Evolutionary conservation across 2,888 invertebrate species (phyloP).

Genomic region (Drosophila macrospina): DNA sequence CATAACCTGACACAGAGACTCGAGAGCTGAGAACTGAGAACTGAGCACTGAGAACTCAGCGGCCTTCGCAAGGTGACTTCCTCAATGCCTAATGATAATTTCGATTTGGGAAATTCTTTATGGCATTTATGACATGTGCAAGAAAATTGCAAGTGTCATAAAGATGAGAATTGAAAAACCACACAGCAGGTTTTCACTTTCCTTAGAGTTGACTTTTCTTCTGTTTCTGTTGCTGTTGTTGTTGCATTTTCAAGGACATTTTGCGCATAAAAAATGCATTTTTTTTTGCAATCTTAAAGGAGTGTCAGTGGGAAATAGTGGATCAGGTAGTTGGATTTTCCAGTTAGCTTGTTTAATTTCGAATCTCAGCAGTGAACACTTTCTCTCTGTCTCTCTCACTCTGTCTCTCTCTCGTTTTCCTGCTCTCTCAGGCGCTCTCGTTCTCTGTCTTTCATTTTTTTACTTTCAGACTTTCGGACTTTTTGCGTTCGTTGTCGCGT

Average conservation of each 20-base stretch:
- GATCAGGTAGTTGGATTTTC: conserved; percentile 45
- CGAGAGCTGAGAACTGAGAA: conserved; percentile 2
- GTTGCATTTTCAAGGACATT: conserved; percentile 80
- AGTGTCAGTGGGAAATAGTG: conserved; percentile 13
- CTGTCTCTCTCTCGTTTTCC: conserved; percentile 5
- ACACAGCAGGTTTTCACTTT: conserved; percentile 74
- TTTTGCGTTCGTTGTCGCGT: conserved; percentile 81
- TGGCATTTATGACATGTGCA: conserved; percentile 65
- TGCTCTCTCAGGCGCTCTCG: conserved; percentile 6
- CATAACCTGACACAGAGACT: conserved; percentile 62
- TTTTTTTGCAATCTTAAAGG: conserved; percentile 38
- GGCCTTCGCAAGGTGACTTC: conserved; percentile 73
- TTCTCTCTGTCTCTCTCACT: conserved; percentile 24
- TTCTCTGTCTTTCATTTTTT: conserved; percentile 43
- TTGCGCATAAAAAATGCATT: conserved; percentile 62
- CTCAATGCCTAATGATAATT: conserved; percentile 61
- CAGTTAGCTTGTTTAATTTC: conserved; percentile 20
- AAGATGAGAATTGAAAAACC: conserved; percentile 48
- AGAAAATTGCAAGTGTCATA: conserved; percentile 64
- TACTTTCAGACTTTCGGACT: conserved; percentile 55
- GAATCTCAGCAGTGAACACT: conserved; percentile 11
- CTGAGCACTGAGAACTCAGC: conserved; percentile 11
- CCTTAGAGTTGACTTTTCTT: conserved; percentile 11
- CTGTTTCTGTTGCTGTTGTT: conserved; percentile 44
- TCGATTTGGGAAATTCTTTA: conserved; percentile 48